phyloP scores from a whole-genome alignment of 2,797 vertebrate species.

The Naso thynnoides region DNA sequence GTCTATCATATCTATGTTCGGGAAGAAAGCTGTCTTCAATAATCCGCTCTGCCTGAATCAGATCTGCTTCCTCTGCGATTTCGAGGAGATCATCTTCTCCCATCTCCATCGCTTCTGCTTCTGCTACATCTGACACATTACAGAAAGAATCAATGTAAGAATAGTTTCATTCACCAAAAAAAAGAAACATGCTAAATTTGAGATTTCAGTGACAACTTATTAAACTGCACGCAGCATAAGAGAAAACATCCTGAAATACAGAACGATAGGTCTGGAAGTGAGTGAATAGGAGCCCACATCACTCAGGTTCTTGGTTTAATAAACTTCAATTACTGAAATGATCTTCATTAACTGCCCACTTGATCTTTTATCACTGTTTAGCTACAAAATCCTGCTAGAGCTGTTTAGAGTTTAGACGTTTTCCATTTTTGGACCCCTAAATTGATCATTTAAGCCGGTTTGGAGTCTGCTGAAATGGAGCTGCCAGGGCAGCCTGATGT shows the following conservation, averaged over 20 bases:
- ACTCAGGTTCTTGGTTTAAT: background rate
- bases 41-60: slow-evolving; percentile 90
- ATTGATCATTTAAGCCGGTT: background rate
- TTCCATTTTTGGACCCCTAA: too few species aligned
- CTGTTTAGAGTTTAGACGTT: background rate
- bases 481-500: background rate
- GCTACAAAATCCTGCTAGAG: background rate
- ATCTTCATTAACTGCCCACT: background rate
- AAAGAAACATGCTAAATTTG: background rate
- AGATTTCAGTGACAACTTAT: background rate
- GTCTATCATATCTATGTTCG: slow-evolving; percentile 29
- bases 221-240: background rate
- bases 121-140: slow-evolving; percentile 31
- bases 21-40: slow-evolving; percentile 84
- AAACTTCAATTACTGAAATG: background rate
- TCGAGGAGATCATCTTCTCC: slow-evolving; percentile 84
- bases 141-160: background rate
- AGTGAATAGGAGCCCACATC: background rate
- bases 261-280: background rate
- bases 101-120: slow-evolving; percentile 64
- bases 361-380: background rate
- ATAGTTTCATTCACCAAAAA: slow-evolving; percentile 6
- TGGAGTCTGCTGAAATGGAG: background rate
- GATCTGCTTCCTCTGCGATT: slow-evolving; percentile 89
- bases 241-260: background rate